phyloP scores from a whole-genome alignment of 2,888 invertebrate genomes.

The Erannis defoliaria region DNA sequence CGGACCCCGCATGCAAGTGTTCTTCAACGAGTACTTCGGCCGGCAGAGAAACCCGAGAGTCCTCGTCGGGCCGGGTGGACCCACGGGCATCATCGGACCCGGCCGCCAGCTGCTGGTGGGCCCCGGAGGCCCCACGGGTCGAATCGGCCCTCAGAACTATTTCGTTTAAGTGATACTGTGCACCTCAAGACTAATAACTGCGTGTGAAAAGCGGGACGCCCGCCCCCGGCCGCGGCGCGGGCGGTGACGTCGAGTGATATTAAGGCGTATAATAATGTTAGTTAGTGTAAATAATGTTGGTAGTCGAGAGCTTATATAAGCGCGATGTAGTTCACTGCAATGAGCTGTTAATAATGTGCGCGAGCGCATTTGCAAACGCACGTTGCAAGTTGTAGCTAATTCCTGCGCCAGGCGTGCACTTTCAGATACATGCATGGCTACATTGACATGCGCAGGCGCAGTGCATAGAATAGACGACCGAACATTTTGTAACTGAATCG shows the following conservation, averaged over 20 bases:
- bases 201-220: conserved; percentile 3
- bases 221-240: conserved; percentile 11
- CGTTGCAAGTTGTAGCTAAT: too few species aligned
- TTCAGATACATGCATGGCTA: too few species aligned
- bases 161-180: conserved; percentile 67
- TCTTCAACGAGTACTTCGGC: conserved; percentile 49
- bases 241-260: conserved; percentile 23
- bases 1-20: conserved; percentile 46
- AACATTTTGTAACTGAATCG: too few species aligned
- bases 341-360: conserved; percentile 11
- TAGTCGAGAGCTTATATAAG: conserved; percentile 42
- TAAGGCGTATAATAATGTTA: too few species aligned
- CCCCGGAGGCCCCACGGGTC: conserved; percentile 78
- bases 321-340: conserved; percentile 36
- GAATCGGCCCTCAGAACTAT: conserved; percentile 65
- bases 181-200: conserved; percentile 16
- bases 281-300: conserved; percentile 53
- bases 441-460: too few species aligned
- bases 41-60: conserved; percentile 60
- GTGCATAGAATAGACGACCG: too few species aligned
- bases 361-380: too few species aligned
- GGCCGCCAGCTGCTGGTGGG: conserved; percentile 63
- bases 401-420: too few species aligned
- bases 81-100: conserved; percentile 63
- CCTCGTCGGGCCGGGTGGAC: conserved; percentile 75